These are phyloP conservation scores for Diarsia mendica DNA, from an alignment of 2,888 invertebrate species.

Conservation along the genomic window DNA sequence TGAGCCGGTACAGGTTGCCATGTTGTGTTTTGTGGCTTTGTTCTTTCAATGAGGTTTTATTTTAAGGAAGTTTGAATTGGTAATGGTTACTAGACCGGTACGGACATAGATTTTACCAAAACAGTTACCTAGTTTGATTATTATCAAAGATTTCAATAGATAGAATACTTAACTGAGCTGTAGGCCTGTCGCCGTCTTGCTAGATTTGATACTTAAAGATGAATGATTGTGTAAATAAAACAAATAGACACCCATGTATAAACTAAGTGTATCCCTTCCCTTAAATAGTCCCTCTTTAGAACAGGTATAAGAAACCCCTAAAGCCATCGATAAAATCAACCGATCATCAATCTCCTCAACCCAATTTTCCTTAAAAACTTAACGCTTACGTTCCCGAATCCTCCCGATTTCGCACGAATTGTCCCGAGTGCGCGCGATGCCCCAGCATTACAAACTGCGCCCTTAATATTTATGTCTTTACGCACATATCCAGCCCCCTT, in stretches of 20 bases:
- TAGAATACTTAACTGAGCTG: neutral
- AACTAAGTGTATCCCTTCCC: neutral
- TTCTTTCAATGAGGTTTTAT: neutral
- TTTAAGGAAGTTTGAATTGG: neutral
- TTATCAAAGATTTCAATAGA: too few relatives aligned
- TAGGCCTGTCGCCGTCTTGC: neutral
- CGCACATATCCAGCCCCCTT: slow-evolving; percentile 60
- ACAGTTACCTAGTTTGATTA: neutral
- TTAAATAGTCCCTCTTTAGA: slow-evolving; percentile 1
- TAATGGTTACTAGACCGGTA: neutral
- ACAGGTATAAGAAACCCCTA: slow-evolving; percentile 22
- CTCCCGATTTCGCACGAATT: slow-evolving; percentile 24
- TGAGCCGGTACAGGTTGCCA: neutral
- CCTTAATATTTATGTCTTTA: slow-evolving; percentile 59
- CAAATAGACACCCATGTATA: too few relatives aligned
- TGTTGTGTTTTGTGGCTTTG: neutral
- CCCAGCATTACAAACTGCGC: slow-evolving; percentile 51
- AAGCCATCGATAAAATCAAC: slow-evolving; percentile 31
- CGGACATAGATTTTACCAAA: neutral
- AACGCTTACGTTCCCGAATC: slow-evolving; percentile 22
- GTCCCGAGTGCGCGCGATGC: slow-evolving; percentile 15
- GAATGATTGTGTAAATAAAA: neutral
- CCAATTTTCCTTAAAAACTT: slow-evolving; percentile 45
- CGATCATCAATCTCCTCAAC: slow-evolving; percentile 49
- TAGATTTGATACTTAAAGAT: neutral